These are phyloP conservation scores for Garra rufa DNA, from an alignment of 2,113 vertebrate genomes.

Conservation along the genomic window DNA sequence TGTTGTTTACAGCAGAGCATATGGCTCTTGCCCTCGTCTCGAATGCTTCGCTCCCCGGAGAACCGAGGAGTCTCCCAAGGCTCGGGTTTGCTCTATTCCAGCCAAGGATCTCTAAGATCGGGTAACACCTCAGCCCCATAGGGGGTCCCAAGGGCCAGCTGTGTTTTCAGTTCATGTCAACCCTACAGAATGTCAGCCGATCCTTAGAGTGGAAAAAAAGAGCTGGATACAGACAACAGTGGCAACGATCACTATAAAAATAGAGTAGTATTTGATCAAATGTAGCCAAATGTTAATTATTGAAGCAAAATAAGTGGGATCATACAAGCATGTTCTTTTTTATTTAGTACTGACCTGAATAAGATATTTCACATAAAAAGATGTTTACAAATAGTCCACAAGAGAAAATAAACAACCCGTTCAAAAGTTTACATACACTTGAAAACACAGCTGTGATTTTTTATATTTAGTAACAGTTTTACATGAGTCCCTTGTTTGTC, in stretches of 20 bases:
- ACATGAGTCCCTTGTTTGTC: too few relatives aligned
- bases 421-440: too few relatives aligned
- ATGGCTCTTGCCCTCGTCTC: constrained; percentile 25
- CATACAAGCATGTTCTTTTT: too few relatives aligned
- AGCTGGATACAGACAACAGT: neutral
- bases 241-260: constrained; percentile 27
- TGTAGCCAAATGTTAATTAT: too few relatives aligned
- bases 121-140: constrained; percentile 49
- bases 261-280: neutral
- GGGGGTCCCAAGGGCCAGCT: constrained; percentile 36
- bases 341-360: too few relatives aligned
- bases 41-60: constrained; percentile 27
- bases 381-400: too few relatives aligned
- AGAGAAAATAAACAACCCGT: too few relatives aligned
- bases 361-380: too few relatives aligned
- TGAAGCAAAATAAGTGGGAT: too few relatives aligned
- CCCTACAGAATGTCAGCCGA: constrained; percentile 18
- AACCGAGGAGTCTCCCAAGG: constrained; percentile 30
- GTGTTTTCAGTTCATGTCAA: constrained; percentile 52
- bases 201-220: constrained; percentile 29
- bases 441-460: too few relatives aligned
- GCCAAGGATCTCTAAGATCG: constrained; percentile 37
- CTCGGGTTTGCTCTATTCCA: constrained; percentile 37
- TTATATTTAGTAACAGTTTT: too few relatives aligned
- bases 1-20: constrained; percentile 54